Evolutionary conservation across 2,113 vertebrate species (phyloP).

Genomic region (Anseranas semipalmata): DNA sequence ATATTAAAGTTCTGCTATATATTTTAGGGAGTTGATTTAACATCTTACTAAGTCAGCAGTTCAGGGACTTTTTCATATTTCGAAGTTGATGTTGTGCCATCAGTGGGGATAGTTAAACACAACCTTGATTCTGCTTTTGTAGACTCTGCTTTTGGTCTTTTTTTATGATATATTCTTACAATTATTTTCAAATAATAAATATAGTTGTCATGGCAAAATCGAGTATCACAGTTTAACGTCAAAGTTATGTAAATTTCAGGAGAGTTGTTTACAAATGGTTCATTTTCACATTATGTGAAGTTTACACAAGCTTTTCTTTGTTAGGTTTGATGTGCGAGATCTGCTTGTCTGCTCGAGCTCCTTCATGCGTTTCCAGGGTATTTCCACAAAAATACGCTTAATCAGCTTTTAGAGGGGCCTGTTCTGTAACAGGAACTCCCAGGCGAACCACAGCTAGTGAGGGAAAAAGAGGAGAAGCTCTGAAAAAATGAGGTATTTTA

Average conservation of each 20-base stretch:
- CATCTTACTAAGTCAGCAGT: neutral
- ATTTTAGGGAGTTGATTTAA: neutral
- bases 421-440: neutral
- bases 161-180: neutral
- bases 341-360: neutral
- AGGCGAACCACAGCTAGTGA: neutral
- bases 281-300: neutral
- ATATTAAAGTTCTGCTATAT: neutral
- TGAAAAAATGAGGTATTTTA: neutral
- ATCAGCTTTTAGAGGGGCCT: slow-evolving; percentile 23
- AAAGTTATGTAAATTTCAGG: neutral
- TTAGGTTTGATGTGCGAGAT: neutral
- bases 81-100: neutral
- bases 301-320: slow-evolving; percentile 26
- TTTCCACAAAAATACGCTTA: slow-evolving; percentile 11
- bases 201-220: neutral
- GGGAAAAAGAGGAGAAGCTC: neutral
- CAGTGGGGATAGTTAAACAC: neutral
- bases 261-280: neutral
- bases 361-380: slow-evolving; percentile 41
- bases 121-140: neutral
- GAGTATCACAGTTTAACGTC: neutral
- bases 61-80: neutral
- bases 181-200: neutral
- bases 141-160: neutral